Conservation (phyloP, 2,797 vertebrate genomes). For the Myotis pilosus region DNA sequence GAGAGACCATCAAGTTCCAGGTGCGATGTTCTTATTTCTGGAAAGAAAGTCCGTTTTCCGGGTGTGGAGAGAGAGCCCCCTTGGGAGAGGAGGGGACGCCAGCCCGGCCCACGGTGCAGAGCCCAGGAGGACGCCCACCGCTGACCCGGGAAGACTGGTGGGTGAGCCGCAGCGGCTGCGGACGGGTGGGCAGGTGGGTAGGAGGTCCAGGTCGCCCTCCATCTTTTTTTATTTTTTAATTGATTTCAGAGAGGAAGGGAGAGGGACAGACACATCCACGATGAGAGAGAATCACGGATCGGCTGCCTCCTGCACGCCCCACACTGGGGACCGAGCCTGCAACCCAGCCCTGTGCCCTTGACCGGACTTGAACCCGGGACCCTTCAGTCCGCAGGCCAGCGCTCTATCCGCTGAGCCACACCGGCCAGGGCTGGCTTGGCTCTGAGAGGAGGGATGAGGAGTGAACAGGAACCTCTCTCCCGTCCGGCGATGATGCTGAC, state of each 20-base stretch:
- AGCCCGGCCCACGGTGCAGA: rapidly evolving
- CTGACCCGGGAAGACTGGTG: rapidly evolving
- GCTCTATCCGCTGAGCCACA: too few relatives aligned
- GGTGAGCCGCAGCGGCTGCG: rapidly evolving
- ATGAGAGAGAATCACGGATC: too few relatives aligned
- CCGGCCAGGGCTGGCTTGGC: too few relatives aligned
- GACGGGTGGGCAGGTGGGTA: rapidly evolving
- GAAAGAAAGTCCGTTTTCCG: background rate
- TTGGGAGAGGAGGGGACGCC: background rate
- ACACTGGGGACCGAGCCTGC: too few relatives aligned
- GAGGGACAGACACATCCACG: too few relatives aligned
- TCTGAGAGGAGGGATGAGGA: background rate
- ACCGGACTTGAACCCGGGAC: too few relatives aligned
- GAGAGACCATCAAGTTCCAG: background rate
- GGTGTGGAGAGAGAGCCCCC: background rate
- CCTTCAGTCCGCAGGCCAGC: too few relatives aligned
- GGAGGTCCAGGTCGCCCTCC: too few relatives aligned
- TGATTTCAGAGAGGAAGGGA: too few relatives aligned
- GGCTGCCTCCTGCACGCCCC: too few relatives aligned
- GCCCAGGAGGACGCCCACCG: rapidly evolving
- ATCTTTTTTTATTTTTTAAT: too few relatives aligned
- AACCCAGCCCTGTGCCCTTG: too few relatives aligned
- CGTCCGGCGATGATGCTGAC: background rate
- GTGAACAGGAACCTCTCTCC: background rate
- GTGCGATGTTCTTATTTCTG: background rate